Conservation (phyloP, 2,888 invertebrate species). For the Mylabris sibirica region DNA sequence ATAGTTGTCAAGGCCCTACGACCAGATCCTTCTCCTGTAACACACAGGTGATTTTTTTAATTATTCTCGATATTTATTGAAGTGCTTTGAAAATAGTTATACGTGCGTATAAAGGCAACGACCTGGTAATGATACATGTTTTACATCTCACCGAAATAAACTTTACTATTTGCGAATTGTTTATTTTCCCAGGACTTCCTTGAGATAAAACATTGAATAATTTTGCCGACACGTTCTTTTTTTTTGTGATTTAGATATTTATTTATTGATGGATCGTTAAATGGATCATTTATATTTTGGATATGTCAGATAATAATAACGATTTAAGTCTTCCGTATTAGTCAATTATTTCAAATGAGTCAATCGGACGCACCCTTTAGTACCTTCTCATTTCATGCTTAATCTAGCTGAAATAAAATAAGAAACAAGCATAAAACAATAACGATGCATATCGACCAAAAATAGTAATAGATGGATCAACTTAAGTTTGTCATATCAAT, state of each 20-base stretch:
- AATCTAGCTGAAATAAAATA: no score
- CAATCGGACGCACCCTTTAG: no score
- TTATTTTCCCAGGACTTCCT: background rate
- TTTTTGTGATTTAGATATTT: no score
- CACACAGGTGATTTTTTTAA: conserved; percentile 70
- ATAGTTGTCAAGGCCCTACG: conserved; percentile 76
- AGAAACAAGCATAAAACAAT: no score
- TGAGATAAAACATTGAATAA: background rate
- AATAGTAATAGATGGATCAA: no score
- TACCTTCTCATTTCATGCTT: no score
- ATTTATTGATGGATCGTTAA: background rate
- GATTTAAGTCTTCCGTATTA: no score
- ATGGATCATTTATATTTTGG: background rate
- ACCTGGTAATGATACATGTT: background rate
- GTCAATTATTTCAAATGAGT: no score
- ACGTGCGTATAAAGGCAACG: background rate
- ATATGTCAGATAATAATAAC: background rate
- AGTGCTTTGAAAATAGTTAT: background rate
- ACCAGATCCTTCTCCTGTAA: conserved; percentile 91
- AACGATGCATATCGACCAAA: no score
- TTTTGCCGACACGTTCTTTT: background rate
- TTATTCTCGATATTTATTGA: background rate
- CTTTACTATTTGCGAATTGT: conserved; percentile 1
- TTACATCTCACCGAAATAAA: background rate
- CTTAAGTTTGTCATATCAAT: no score